Conservation (phyloP, 2,888 invertebrate species). For the Exocentrus adspersus region DNA sequence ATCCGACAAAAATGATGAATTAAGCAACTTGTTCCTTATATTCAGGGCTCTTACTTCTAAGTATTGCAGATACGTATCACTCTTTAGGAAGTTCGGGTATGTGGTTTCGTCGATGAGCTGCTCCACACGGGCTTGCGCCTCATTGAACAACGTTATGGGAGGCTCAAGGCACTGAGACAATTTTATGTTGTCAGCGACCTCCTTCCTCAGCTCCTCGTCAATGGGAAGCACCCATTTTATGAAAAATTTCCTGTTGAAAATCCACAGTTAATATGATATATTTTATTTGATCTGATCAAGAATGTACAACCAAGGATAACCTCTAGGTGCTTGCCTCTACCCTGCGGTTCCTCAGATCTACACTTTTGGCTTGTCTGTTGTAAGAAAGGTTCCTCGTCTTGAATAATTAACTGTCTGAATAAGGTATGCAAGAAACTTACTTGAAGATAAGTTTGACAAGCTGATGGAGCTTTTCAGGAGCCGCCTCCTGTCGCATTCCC, state of each 20-base stretch:
- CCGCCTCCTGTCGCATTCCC: constrained; percentile 81
- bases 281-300: no score
- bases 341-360: no score
- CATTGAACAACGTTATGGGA: constrained; percentile 81
- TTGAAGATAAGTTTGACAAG: constrained; percentile 87
- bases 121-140: constrained; percentile 75
- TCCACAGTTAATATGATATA: no score
- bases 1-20: no score
- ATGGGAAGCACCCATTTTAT: constrained; percentile 70
- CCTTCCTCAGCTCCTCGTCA: constrained; percentile 81
- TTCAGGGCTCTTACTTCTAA: constrained; percentile 80
- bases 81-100: constrained; percentile 92
- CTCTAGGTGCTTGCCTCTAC: no score
- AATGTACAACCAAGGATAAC: no score
- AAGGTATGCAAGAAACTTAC: constrained; percentile 63
- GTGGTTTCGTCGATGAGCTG: constrained; percentile 85
- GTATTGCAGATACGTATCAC: constrained; percentile 90
- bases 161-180: constrained; percentile 72
- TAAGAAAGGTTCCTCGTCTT: no score
- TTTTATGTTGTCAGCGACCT: constrained; percentile 79
- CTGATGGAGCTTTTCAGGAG: constrained; percentile 76
- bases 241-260: constrained; percentile 52
- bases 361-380: no score
- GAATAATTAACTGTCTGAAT: no score
- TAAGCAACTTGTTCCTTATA: no score